Evolutionary conservation across 2,888 invertebrate genomes (phyloP), one percentile per base, ranked within the genome.

Genomic region (Euplagia quadripunctaria): DNA sequence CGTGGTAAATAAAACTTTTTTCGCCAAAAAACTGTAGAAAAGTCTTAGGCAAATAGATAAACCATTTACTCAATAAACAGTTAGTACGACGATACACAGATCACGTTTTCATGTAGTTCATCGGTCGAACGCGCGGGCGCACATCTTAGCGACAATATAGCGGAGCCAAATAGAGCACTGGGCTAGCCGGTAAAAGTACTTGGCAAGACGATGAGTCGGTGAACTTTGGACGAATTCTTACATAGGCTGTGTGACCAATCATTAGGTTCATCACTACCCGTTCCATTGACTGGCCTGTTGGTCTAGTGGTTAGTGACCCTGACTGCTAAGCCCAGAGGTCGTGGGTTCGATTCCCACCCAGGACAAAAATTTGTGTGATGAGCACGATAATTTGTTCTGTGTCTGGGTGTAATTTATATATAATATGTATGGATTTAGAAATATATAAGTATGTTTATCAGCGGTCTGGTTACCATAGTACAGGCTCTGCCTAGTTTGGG

Each of bases 151-250:
- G 42, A 41, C 46, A 41, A 64, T 17, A 12, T 42, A 75, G 73
- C 69, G 79, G 68, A 63, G 85, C 85, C 86, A 86, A 86, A 84
- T 84, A 70, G 85, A 81, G 76, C 85, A 87, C 78, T 83, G 77
- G 83, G 85, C 79, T 83, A 80, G 77, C 81, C 87, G 85, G 79
- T 31, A 31, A 2, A 31, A 2, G 31, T 79, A 83, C 69, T 68
- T 67, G 76, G 68, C 73, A 68, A 49, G 42, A 12, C 61, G 17
- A 17, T 69, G 14, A 49, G 46, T 46, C 31, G 52, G 51, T 55
- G 52, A 52, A 70, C 64, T 70, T 68, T 64, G 49, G 16, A 43
- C 65, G 65, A 41, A 58, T 73, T 64, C 41, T 64, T 55, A 17
- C 16, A 64, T 64, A 42, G 12, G 11, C 51, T 11, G 12, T 20